These are phyloP conservation scores for Zosterops japonicus DNA, from an alignment of 2,113 vertebrate genomes.

Conservation along the genomic window DNA sequence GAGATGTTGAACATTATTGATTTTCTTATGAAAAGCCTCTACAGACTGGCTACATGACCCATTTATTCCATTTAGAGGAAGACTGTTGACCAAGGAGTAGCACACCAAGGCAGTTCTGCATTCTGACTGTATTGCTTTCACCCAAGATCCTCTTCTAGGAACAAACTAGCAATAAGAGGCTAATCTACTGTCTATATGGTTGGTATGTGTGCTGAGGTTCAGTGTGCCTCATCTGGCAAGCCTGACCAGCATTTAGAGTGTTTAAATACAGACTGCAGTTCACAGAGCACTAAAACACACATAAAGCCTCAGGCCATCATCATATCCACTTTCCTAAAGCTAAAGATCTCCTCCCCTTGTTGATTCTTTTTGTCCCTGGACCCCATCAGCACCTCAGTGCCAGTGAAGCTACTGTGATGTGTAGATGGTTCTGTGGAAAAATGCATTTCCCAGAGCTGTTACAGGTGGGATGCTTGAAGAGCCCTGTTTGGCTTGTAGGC, in stretches of 20 bases:
- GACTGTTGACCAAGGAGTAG: background rate
- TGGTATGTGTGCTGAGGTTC: background rate
- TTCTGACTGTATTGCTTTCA: background rate
- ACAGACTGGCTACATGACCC: background rate
- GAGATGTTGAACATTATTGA: background rate
- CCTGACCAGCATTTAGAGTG: background rate
- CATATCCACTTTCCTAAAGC: background rate
- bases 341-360: background rate
- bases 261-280: background rate
- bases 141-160: background rate
- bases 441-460: background rate
- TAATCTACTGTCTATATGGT: background rate
- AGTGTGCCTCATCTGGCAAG: background rate
- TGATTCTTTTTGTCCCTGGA: background rate
- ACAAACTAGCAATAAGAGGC: background rate
- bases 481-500: background rate
- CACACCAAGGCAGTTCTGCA: background rate
- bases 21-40: slow-evolving; percentile 33
- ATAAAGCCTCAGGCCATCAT: background rate
- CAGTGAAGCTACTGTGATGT: background rate
- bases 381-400: background rate
- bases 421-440: background rate
- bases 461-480: background rate
- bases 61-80: background rate
- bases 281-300: background rate